Percentiles rank a stretch among this genome's conserved stretches.
These are phyloP conservation scores for Mesitornis unicolor DNA, from an alignment of 2,113 vertebrate genomes.

Conservation along the genomic window DNA sequence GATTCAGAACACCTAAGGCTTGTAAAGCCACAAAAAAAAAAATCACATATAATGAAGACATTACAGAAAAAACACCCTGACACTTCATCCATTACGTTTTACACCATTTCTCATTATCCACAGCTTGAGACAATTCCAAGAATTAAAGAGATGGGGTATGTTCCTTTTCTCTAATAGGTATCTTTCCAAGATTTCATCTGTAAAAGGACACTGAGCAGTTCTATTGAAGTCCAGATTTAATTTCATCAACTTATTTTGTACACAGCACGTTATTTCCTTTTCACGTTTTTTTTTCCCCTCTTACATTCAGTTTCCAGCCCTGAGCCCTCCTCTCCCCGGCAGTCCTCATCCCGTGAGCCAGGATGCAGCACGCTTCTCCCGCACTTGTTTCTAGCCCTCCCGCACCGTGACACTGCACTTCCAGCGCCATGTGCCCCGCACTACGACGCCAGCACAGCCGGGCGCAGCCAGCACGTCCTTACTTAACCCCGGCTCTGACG, in stretches of 20 bases:
- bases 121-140: not conserved
- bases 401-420: conserved; percentile 12
- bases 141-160: not conserved
- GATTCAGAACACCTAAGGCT: not conserved
- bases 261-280: not conserved
- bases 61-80: too few relatives aligned
- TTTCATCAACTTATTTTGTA: not conserved
- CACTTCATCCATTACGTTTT: too few relatives aligned
- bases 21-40: not conserved
- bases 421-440: accelerated
- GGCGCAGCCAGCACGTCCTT: accelerated
- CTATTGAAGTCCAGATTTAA: not conserved
- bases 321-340: not conserved
- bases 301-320: not conserved
- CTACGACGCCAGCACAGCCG: not conserved
- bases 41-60: not conserved
- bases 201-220: accelerated
- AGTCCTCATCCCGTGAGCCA: accelerated
- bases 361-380: accelerated
- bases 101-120: not conserved
- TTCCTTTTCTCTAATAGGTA: not conserved
- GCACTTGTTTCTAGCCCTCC: accelerated
- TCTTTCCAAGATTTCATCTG: not conserved
- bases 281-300: not conserved
- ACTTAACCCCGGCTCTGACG: accelerated